Base-by-base conservation (phyloP, 2,113 vertebrate genomes). In the Sorex araneus region DNA sequence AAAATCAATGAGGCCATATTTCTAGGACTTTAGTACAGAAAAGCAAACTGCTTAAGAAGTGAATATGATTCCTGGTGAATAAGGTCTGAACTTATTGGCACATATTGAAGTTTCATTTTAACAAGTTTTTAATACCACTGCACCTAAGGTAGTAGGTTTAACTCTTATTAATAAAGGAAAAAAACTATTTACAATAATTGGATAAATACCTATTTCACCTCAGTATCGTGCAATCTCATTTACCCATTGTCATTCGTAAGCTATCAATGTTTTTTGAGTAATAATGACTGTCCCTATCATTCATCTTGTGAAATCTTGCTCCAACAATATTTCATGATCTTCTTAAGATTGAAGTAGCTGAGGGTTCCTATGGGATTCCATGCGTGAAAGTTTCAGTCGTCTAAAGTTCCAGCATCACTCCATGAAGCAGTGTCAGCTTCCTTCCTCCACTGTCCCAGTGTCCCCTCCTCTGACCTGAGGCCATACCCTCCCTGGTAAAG, bases 211-310 rank as follows among this genome's bases (percentile, higher is more conserved):
- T 96, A 77, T 91, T 95, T 96, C 92, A 81, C 94, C 80, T 95
- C 87, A 91, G 85, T 82, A 93, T 75, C 87, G 93, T 94, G 94
- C 97, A 95, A 94, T 94, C 90, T 97, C 95, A 95, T 97, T 97
- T 97, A 96, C 78, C 64, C 19, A 19, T 85, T 96, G 95, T 78
- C 96, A 90, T 96, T 96, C 97, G 92, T 78, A 97, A 94, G 97
- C 97, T 97, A 94, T 96, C 93, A 97, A 97, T 88, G 92, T 96
- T 98, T 96, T 96, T 80, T 97, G 97, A 97, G 85, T 74, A 97
- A 34, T 63, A 90, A 27, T 82, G 89, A 87, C 94, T 96, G 77
- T 89, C 84, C 70, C 1, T 69, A 32, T 57, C 87, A 16, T 93
- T 94, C 85, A 28, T 43, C 94, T 88, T 3, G 10, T 90, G 34